Evolutionary conservation across 2,113 vertebrate genomes (phyloP).

Genomic region (Neopipo cinnamomea): DNA sequence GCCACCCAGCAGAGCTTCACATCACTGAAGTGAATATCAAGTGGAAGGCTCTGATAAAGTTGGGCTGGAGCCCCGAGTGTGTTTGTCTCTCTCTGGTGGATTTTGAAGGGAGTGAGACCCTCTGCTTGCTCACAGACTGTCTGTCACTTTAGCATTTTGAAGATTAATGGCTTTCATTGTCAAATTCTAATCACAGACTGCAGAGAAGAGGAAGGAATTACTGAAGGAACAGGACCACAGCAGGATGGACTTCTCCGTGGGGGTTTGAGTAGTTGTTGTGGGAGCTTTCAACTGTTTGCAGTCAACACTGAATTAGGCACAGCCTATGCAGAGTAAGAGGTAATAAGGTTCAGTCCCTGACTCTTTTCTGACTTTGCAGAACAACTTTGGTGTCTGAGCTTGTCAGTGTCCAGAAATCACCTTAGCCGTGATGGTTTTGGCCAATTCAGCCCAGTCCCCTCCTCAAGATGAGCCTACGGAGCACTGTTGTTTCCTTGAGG

Average conservation of each 20-base stretch:
- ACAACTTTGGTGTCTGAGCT: not conserved
- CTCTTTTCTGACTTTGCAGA: not conserved
- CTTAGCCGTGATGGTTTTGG: not conserved
- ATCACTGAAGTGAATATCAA: not conserved
- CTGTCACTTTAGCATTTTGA: not conserved
- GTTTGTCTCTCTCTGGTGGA: not conserved
- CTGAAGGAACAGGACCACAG: rapidly evolving
- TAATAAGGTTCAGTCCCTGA: not conserved
- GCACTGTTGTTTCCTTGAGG: not conserved
- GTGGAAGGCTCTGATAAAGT: not conserved
- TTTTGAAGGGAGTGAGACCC: not conserved
- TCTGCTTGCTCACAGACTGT: not conserved
- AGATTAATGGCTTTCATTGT: not conserved
- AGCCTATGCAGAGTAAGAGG: not conserved
- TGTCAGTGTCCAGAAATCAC: not conserved
- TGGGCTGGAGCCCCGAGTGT: not conserved
- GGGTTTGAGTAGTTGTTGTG: not conserved
- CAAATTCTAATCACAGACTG: not conserved
- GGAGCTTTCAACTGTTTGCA: not conserved
- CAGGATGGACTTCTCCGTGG: not conserved
- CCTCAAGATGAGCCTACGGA: not conserved
- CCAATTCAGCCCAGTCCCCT: not conserved
- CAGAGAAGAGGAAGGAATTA: not conserved
- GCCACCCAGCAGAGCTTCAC: not conserved
- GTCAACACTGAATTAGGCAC: not conserved